Base-by-base conservation (phyloP, 2,888 invertebrate genomes). In the Holacanthella duospinosa region DNA sequence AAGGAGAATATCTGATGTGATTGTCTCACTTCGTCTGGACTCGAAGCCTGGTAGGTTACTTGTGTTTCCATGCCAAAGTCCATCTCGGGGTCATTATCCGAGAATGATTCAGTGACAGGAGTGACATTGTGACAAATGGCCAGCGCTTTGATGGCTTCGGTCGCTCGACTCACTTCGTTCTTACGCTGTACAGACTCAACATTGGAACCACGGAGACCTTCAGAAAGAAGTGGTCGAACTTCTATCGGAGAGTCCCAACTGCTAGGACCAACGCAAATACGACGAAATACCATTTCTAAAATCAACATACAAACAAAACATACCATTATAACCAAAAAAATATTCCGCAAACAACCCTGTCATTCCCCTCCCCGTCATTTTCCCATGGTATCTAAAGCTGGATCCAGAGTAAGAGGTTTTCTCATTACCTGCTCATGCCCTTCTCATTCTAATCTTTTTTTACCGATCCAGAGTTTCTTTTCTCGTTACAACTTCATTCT, bases 61-160 rank as follows among this genome's bases (percentile, higher is more conserved):
- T 71, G 67, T 36, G 72, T 66, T 25, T 76, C 77, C 63, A 65
- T 61, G 29, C 67, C 69, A 48, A 60, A 62, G 28, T 62, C 65
- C 64, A 66, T 64, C 64, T 73, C 73, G 16, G 65, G 66, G 61
- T 72, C 72, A 2, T 48, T 54, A 48, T 68, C 67, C 25, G n/a
- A 21, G 4, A 27, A 6, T 26, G 25, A 55, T 72, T 96, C 96
- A 75, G 88, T 91, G 1, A 95, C 93, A 0, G 99, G 99, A 0
- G 99, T 99, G 12, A 99, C 99, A 78, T 99, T 99, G 77, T 99
- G 99, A 77, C 99, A 99, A 43, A 99, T 80, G 0, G 97, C 95
- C 59, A 99, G 80, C 0, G 97, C 96, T 74, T 92, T 87, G 29
- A 96, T 92, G 0, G 91, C 90, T 75, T 92, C 90, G 79, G 87